Base-by-base conservation (phyloP, 1,140 invertebrate genomes). In the Magallana angulata region DNA sequence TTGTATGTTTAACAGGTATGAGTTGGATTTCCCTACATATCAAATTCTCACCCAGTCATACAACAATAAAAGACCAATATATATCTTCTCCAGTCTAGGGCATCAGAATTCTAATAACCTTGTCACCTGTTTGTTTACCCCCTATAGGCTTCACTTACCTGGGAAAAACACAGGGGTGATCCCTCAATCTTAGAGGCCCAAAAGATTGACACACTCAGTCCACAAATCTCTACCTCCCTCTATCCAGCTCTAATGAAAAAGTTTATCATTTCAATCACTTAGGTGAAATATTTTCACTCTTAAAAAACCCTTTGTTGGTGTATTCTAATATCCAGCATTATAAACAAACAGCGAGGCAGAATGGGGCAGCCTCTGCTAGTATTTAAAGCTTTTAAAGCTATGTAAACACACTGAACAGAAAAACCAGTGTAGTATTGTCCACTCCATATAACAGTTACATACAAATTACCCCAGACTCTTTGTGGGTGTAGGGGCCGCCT, bases 251-350 rank as follows among this genome's bases (percentile, higher is more conserved):
- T 76, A 30, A 76, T 76, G 68, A 76, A 76, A 76, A 76, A 76
- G 68, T 76, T 76, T 76, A 76, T 76, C 68, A 11, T 76, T 76
- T 30, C 68, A 76, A 76, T 76, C 68, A 76, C 68, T 76, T 76
- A 76, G 36, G 68, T 30, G 24, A 76, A 76, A 76, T 76, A 30
- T 76, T 76, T 76, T 76, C 24, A 76, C 68, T 30, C 36, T 76
- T 36, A 11, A 76, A 76, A 76, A 76, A 76, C 30, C 68, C 7
- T 71, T 71, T 71, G 64, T 76, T 24, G 36, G 68, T 76, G 68
- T 76, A 76, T 76, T 36, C 24, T 36, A 76, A 76, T 76, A 76
- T 76, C 68, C 68, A 76, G 36, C 36, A 12, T 76, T 18, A 30
- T 76, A 76, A 76, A 76, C 68, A 76, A 76, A 76, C 68, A 76